phyloP scores from a whole-genome alignment of 2,888 invertebrate genomes.

The Oscheius sp. region DNA sequence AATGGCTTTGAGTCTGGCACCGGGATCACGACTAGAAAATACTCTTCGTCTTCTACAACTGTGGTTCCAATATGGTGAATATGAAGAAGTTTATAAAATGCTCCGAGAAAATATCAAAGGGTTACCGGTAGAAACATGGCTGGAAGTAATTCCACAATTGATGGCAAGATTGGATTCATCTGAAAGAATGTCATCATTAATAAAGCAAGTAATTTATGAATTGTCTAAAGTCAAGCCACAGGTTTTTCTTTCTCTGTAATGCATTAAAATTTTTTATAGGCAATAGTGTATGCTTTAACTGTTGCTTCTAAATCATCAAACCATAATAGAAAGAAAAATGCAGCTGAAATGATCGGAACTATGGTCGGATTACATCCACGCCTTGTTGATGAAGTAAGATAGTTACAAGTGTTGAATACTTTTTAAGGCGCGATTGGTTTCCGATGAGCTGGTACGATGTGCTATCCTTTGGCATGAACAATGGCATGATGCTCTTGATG shows the following conservation, averaged over 20 bases:
- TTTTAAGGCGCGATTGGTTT: slow-evolving; percentile 70
- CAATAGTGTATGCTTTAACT: slow-evolving; percentile 93
- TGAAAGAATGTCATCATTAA: slow-evolving; percentile 81
- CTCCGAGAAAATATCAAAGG: slow-evolving; percentile 88
- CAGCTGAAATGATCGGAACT: slow-evolving; percentile 89
- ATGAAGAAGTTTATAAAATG: slow-evolving; percentile 90
- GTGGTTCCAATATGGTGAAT: slow-evolving; percentile 91
- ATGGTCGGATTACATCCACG: slow-evolving; percentile 93
- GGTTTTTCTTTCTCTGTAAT: slow-evolving; percentile 57
- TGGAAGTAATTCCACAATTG: slow-evolving; percentile 95
- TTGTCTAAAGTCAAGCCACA: slow-evolving; percentile 98
- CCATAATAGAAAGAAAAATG: slow-evolving; percentile 84
- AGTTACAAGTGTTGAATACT: background rate
- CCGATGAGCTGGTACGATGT: slow-evolving; percentile 86
- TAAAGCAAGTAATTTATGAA: slow-evolving; percentile 91
- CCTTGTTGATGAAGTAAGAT: slow-evolving; percentile 86
- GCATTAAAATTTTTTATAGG: background rate
- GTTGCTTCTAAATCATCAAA: slow-evolving; percentile 95
- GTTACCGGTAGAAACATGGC: slow-evolving; percentile 97
- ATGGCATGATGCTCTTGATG: slow-evolving; percentile 92
- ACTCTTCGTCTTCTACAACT: slow-evolving; percentile 89
- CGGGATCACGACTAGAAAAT: slow-evolving; percentile 83
- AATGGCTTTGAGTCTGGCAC: slow-evolving; percentile 58
- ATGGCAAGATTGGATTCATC: slow-evolving; percentile 97
- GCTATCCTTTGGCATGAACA: slow-evolving; percentile 99